Conservation (phyloP, 2,888 invertebrate genomes). For the Rhogogaster chlorosoma region DNA sequence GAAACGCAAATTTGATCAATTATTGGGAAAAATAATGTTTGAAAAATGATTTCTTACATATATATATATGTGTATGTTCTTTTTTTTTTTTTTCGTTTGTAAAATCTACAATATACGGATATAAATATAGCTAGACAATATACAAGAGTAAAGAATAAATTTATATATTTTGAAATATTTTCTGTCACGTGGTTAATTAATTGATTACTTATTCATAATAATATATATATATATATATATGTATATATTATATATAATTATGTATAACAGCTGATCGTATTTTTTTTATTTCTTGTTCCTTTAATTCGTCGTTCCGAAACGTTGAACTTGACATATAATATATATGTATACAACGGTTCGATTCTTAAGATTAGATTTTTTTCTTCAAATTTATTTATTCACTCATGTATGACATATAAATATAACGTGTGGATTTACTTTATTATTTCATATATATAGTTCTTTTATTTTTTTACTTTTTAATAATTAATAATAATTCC, state of each 20-base stretch:
- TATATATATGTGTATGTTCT: neutral
- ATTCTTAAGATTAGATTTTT: neutral
- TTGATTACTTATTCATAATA: neutral
- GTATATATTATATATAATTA: neutral
- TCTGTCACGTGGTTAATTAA: neutral
- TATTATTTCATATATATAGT: neutral
- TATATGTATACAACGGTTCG: neutral
- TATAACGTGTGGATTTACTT: neutral
- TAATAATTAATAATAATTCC: neutral
- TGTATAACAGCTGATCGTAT: neutral
- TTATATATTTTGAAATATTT: neutral
- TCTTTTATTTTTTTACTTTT: neutral
- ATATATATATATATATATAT: neutral
- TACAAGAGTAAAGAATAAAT: neutral
- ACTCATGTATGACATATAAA: neutral
- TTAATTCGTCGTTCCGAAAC: conserved; percentile 11
- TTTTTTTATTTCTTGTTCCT: neutral
- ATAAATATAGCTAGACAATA: conserved; percentile 26
- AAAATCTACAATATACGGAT: conserved; percentile 7
- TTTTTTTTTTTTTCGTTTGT: neutral
- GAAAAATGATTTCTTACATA: neutral
- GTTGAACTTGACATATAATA: neutral
- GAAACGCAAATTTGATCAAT: neutral
- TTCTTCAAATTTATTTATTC: neutral
- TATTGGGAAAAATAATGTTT: neutral